These are phyloP conservation scores for Notoglanidium macrostoma DNA, from an alignment of 2,797 vertebrate species.

Conservation along the genomic window DNA sequence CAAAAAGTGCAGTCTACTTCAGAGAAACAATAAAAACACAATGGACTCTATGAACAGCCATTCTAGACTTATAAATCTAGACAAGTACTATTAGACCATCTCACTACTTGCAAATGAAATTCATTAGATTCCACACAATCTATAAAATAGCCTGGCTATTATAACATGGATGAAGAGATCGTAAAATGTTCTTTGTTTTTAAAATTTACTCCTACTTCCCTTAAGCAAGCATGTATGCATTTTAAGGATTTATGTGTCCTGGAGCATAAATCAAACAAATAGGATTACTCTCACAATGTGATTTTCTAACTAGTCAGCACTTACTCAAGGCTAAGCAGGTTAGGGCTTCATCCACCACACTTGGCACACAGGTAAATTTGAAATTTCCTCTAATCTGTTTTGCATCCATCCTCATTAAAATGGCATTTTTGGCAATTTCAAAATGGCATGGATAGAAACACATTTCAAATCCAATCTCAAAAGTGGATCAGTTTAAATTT, in stretches of 20 bases:
- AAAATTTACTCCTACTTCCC: background rate
- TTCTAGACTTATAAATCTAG: background rate
- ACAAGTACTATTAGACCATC: background rate
- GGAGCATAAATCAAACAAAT: conserved; percentile 5
- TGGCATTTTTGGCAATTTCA: background rate
- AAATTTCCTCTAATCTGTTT: background rate
- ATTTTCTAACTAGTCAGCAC: background rate
- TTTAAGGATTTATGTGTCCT: background rate
- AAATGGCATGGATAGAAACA: background rate
- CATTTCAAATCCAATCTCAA: background rate
- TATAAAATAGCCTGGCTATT: background rate
- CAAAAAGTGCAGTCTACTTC: background rate
- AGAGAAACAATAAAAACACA: conserved; percentile 4
- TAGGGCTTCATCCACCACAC: background rate
- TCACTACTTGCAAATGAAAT: conserved; percentile 20
- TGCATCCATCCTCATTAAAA: background rate
- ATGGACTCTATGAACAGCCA: background rate
- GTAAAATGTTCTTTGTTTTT: background rate
- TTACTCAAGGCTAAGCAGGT: background rate
- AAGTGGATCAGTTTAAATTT: background rate
- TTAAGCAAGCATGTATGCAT: conserved; percentile 1
- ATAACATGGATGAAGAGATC: background rate
- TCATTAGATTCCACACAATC: conserved; percentile 5
- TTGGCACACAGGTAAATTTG: background rate
- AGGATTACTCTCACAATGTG: conserved; percentile 13